Evolutionary conservation across 2,888 invertebrate genomes (phyloP).

Genomic region (Scotopteryx bipunctaria): DNA sequence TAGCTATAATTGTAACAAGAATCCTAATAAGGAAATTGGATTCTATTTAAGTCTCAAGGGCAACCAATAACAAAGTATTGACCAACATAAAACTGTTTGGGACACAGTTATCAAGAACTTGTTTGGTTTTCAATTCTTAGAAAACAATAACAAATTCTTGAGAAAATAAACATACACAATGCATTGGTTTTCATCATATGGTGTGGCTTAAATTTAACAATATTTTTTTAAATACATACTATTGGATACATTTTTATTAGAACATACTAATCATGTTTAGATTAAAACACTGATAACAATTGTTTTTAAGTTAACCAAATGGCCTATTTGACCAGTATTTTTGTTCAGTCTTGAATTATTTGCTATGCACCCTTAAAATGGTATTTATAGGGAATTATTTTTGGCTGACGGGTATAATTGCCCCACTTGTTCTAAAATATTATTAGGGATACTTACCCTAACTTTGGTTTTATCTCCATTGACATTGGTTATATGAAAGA

Average conservation of each 20-base stretch:
- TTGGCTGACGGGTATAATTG: too few species aligned
- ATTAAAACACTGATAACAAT: too few species aligned
- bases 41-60: constrained; percentile 2
- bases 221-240: not conserved
- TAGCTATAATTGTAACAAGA: constrained; percentile 1
- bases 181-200: not conserved
- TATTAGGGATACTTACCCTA: constrained; percentile 86
- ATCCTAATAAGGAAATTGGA: constrained; percentile 17
- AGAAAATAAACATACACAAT: constrained; percentile 1
- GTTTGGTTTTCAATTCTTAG: constrained; percentile 23
- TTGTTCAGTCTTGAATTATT: too few species aligned
- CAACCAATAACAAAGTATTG: constrained; percentile 6
- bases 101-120: constrained; percentile 24
- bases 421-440: not conserved
- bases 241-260: too few species aligned
- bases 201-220: not conserved
- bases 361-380: too few species aligned
- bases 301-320: too few species aligned
- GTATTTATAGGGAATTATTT: too few species aligned
- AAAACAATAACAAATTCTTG: constrained; percentile 27
- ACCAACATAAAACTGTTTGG: constrained; percentile 17
- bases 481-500: constrained; percentile 99
- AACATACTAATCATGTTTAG: too few species aligned
- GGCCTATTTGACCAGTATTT: too few species aligned
- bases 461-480: constrained; percentile 98